Base-by-base conservation (phyloP, 1,140 invertebrate species). In the Apolygus lucorum region DNA sequence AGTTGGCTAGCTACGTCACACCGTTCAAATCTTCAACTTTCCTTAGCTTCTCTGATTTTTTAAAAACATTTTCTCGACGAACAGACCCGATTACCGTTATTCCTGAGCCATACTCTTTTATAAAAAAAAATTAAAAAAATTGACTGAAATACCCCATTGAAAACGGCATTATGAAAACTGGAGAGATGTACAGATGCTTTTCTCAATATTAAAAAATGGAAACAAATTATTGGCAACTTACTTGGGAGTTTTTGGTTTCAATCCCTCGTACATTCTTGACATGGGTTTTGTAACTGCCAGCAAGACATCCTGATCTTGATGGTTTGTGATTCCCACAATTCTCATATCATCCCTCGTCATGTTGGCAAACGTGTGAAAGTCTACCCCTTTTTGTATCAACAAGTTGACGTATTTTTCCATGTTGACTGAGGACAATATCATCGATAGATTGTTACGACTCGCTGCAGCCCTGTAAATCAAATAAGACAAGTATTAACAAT, bases 311-410 rank as follows among this genome's bases (percentile, higher is more conserved):
- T 59, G 54, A 21, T 59, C 54, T 59, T 22, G 54, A 24, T 59
- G 54, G 22, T 59, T 59, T 4, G 54, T 59, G 22, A 59, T 59
- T 4, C 54, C 54, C 2, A 59, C 54, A 21, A 17, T 13, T 21
- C 54, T 59, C 54, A 59, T 59, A 21, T 59, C 54, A 11, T 59
- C 54, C 22, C 54, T 11, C 54, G 54, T 59, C 54, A 59, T 59
- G 22, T 59, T 59, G 54, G 4, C 11, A 24, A 59, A 59, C 22
- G 54, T 24, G 54, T 59, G 54, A 24, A 59, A 59, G 22, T 59
- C 54, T 11, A 59, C 22, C 22, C 54, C 11, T 4, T 59, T 11
- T 11, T 22, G 11, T 21, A 14, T 59, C 22, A 59, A 4, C 2
- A 11, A 11, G 4, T 59, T 21, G 8, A 59, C 22, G 22, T 59